Percentiles rank a stretch among this genome's conserved stretches.
Conservation (phyloP, 2,113 vertebrate species). For the Strix uralensis region DNA sequence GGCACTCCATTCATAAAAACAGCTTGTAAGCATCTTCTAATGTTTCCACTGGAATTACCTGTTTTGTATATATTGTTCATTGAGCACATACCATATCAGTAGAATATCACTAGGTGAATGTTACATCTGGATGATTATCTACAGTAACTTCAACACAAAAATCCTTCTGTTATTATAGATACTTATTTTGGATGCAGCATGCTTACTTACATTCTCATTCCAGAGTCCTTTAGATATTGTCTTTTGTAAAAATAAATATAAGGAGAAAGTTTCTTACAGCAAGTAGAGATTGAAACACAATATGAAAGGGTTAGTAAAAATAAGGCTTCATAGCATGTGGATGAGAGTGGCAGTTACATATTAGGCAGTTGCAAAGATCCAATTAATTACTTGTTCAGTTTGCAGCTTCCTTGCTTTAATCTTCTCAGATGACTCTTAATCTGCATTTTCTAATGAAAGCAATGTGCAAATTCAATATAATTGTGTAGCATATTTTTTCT, state of each 20-base stretch:
- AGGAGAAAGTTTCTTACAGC: neutral
- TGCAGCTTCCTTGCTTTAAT: slow-evolving; percentile 17
- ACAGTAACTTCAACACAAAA: neutral
- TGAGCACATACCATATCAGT: neutral
- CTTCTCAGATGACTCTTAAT: neutral
- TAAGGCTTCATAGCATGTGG: neutral
- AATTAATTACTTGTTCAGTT: neutral
- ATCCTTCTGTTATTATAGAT: neutral
- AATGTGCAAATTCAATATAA: neutral
- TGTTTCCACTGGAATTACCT: neutral
- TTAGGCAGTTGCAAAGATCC: neutral
- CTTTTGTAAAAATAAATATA: neutral
- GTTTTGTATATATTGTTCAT: neutral
- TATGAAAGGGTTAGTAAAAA: neutral
- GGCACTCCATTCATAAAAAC: neutral
- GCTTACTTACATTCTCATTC: neutral
- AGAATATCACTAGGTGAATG: neutral
- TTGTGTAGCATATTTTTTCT: neutral
- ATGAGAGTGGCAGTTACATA: neutral
- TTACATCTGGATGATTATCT: neutral
- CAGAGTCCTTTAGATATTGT: neutral
- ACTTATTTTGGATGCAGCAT: neutral
- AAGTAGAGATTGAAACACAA: neutral
- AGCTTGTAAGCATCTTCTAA: neutral
- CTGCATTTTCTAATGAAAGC: neutral